These are phyloP conservation scores for Megalopta genalis DNA, from an alignment of 1,140 invertebrate species.

Conservation along the genomic window DNA sequence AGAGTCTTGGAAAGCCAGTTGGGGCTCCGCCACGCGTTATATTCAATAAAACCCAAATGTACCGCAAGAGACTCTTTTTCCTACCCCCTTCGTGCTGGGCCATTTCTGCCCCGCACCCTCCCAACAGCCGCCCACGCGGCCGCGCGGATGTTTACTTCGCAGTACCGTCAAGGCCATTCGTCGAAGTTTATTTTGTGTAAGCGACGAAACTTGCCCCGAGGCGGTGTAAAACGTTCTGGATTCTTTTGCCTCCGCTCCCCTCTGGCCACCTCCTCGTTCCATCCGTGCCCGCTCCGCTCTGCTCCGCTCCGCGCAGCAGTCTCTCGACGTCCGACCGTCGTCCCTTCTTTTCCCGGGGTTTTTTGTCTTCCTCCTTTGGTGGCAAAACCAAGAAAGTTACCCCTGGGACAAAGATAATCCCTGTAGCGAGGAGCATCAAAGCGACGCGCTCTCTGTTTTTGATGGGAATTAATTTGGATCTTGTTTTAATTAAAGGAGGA, in stretches of 20 bases:
- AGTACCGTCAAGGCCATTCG: slow-evolving; percentile 47
- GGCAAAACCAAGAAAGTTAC: slow-evolving; percentile 48
- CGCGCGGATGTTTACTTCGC: neutral
- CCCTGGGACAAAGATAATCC: slow-evolving; percentile 53
- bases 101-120: slow-evolving; percentile 47
- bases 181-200: slow-evolving; percentile 64
- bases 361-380: slow-evolving; percentile 22
- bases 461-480: slow-evolving; percentile 57
- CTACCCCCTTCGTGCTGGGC: slow-evolving; percentile 19
- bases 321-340: neutral
- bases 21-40: slow-evolving; percentile 61
- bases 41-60: slow-evolving; percentile 75
- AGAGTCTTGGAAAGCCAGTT: slow-evolving; percentile 61
- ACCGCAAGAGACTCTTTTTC: slow-evolving; percentile 67
- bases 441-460: slow-evolving; percentile 41
- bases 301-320: neutral
- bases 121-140: neutral
- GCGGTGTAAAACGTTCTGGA: slow-evolving; percentile 38
- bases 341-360: slow-evolving; percentile 13
- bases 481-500: slow-evolving; percentile 50
- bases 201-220: slow-evolving; percentile 54
- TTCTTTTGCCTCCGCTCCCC: slow-evolving; percentile 36
- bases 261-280: neutral
- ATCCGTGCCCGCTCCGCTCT: no score
- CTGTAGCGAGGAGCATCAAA: slow-evolving; percentile 41